A percentile compares a stretch with the other conserved stretches of the same genome.
These are phyloP conservation scores for Lerema accius DNA, from an alignment of 1,140 invertebrate species.

Conservation along the genomic window DNA sequence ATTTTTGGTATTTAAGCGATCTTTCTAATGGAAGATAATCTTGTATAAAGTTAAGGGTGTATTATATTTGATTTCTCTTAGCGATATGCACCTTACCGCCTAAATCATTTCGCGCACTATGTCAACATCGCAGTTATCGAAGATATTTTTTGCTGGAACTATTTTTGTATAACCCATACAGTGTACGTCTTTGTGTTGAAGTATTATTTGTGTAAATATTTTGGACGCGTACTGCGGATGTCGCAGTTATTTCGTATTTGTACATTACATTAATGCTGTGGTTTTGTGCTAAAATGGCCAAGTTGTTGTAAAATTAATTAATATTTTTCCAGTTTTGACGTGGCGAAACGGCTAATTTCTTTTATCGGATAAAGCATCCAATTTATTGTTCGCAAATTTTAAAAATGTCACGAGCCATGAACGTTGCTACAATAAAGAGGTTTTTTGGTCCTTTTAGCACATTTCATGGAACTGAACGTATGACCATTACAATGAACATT, in stretches of 20 bases:
- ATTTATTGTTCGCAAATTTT: too few species aligned
- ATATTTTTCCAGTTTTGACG: too few species aligned
- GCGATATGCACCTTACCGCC: constrained; percentile 11
- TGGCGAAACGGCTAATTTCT: too few species aligned
- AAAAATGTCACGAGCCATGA: too few species aligned
- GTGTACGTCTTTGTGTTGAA: constrained; percentile 39
- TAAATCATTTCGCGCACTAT: neutral
- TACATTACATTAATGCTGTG: neutral
- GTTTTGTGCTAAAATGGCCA: neutral
- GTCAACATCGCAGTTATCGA: too few species aligned
- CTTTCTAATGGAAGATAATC: neutral
- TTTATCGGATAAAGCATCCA: too few species aligned
- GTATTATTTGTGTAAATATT: constrained; percentile 63
- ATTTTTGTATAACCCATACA: constrained; percentile 27
- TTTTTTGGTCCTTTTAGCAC: neutral
- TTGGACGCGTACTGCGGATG: neutral
- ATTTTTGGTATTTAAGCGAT: constrained; percentile 2
- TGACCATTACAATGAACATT: neutral
- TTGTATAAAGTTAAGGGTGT: neutral
- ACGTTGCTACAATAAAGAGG: neutral
- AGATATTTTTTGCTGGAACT: constrained; percentile 20
- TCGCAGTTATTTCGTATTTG: neutral
- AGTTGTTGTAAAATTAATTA: too few species aligned
- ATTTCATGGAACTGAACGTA: neutral
- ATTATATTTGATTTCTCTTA: neutral